A percentile compares a stretch with the other conserved stretches of the same genome.
phyloP scores from a whole-genome alignment of 2,113 vertebrate species.

The Percopsis transmontana region DNA sequence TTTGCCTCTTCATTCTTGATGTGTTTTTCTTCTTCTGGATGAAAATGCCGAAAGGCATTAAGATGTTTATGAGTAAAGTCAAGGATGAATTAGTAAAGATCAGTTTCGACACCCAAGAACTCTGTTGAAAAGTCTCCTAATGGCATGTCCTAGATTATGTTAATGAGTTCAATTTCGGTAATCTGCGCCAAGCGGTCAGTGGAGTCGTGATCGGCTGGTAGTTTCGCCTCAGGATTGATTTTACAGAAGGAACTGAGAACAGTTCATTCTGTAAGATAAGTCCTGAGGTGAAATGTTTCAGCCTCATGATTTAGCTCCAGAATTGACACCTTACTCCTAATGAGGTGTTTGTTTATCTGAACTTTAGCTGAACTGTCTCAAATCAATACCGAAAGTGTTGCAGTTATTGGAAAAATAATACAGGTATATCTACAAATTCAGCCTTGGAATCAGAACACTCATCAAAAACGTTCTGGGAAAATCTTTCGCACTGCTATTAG shows the following conservation, averaged over 20 bases:
- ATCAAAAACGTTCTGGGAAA: constrained; percentile 32
- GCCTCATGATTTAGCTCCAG: constrained; percentile 1
- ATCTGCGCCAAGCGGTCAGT: constrained; percentile 29
- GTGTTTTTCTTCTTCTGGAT: constrained; percentile 25
- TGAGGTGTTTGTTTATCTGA: constrained; percentile 50
- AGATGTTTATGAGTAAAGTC: constrained; percentile 53
- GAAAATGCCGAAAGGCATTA: constrained; percentile 47
- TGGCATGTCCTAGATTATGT: constrained; percentile 31
- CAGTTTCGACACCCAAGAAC: constrained; percentile 8
- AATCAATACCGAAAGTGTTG: constrained; percentile 42
- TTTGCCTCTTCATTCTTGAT: constrained; percentile 22
- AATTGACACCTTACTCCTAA: constrained; percentile 17
- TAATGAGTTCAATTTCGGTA: constrained; percentile 47
- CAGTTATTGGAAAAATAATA: constrained; percentile 34
- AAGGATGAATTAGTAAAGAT: constrained; percentile 43
- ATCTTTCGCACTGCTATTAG: constrained; percentile 30
- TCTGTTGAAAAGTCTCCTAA: constrained; percentile 18
- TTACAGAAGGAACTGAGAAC: too few species aligned
- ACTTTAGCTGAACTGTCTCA: constrained; percentile 50
- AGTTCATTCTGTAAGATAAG: constrained; percentile 19
- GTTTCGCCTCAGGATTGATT: too few species aligned
- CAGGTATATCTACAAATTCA: constrained; percentile 33
- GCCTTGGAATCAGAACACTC: constrained; percentile 17
- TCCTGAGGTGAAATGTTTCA: constrained; percentile 8
- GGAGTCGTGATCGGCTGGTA: constrained; percentile 7